Evolutionary conservation across 2,888 invertebrate species (phyloP), one percentile per base, ranked within the genome.

Genomic region (Trichogramma dendrolimi): DNA sequence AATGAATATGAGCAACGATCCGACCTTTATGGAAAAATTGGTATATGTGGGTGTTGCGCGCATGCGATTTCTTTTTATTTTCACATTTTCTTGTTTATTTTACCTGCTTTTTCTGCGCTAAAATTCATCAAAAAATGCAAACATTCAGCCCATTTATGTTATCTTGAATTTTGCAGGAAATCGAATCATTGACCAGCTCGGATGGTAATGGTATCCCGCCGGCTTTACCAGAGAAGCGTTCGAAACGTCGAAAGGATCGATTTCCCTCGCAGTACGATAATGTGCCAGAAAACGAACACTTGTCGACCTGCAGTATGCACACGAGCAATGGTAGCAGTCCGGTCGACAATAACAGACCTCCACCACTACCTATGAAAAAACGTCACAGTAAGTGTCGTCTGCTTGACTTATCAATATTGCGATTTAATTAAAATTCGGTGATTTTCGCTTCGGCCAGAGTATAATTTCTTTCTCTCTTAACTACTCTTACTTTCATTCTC

Each of bases 321-420:
- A 72, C 74, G 41, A 76, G 73, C 66, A 76, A 74, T 65, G 78
- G 76, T 57, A 75, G 75, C 66, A 75, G 79, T 67, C 81, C 77
- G 66, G 75, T 79, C 48, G 85, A 87, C 70, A 87, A 87, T 67
- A 80, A 81, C 70, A 83, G 86, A 75, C 92, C 94, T 67, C 96
- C 96, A 66, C 96, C 96, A 55, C 82, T 96, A 68, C 96, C 96
- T 49, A 88, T 91, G 52, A 96, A 96, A 83, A 94, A 94, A 81
- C 90, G 91, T 80, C 92, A 96, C 84, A 95, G 95, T 94, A 87
- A 92, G 94, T 91, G 1, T 27, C 27, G 27, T 27, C 27, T 27
- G 27, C 27, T 27, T 27, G 27, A 27, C 27, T 2, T 27, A 27
- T 27, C 27, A 27, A 27, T 27, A 27, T 27, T 27, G 27, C 27